Evolutionary conservation across 2,113 vertebrate genomes (phyloP).

Genomic region (Muntiacus muntjak): DNA sequence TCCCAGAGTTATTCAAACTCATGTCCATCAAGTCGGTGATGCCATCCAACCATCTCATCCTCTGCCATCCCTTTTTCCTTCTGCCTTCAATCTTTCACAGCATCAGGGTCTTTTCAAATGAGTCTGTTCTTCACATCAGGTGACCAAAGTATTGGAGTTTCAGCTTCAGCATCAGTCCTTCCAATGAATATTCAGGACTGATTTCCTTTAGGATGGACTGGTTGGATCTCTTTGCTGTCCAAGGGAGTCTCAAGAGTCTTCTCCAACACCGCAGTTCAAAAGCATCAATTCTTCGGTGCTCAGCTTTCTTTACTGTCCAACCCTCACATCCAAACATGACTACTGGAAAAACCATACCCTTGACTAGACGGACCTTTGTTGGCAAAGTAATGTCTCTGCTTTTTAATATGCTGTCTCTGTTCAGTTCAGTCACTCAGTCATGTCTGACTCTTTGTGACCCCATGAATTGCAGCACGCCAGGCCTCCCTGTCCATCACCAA

Average conservation of each 20-base stretch:
- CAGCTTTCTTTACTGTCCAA: background rate
- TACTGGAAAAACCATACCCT: background rate
- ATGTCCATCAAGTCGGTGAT: background rate
- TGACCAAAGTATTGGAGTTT: background rate
- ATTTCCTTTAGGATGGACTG: background rate
- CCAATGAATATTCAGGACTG: background rate
- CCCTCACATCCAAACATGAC: background rate
- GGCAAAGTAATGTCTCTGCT: background rate
- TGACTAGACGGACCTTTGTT: fast-evolving
- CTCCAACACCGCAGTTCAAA: background rate
- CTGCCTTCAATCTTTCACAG: background rate
- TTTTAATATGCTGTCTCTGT: background rate
- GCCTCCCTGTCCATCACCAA: no score
- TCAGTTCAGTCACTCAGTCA: no score
- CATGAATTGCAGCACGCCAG: no score
- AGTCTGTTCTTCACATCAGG: background rate
- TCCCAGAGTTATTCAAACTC: background rate
- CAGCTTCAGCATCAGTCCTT: background rate
- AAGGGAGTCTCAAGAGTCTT: background rate
- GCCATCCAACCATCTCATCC: background rate
- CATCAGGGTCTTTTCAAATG: background rate
- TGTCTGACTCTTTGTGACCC: no score
- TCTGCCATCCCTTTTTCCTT: background rate
- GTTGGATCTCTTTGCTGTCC: background rate
- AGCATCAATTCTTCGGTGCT: fast-evolving